A percentile compares a stretch with the other conserved stretches of the same genome.
Evolutionary conservation across 30 jellyfish, hydroid and myxozoan species (phyloP).

Genomic region (Cassiopea andromeda): DNA sequence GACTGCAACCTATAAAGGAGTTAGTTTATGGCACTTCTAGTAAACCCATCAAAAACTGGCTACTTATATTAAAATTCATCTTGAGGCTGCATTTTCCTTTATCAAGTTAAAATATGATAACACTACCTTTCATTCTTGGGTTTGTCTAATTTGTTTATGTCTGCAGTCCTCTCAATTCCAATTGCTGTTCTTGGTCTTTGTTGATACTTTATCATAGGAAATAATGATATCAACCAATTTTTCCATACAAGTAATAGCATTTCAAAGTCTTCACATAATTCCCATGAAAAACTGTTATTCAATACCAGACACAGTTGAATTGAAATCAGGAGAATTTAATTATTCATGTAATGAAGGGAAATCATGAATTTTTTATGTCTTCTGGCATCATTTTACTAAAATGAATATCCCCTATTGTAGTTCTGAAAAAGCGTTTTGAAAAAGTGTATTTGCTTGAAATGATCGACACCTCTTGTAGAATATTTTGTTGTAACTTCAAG

Average conservation of each 20-base stretch:
- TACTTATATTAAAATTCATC: no score
- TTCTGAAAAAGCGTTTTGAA: no score
- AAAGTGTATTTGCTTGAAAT: no score
- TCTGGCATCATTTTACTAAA: not conserved
- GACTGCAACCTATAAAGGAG: no score
- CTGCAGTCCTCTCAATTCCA: slow-evolving; percentile 35
- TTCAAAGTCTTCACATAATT: no score
- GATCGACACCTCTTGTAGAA: no score
- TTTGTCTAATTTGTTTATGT: not conserved
- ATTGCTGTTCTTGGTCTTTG: slow-evolving; percentile 66
- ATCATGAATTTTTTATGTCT: not conserved
- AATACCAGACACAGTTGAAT: no score
- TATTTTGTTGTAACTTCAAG: no score
- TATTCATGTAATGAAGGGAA: not conserved
- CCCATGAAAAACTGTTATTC: no score
- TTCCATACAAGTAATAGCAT: no score
- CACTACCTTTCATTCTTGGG: slow-evolving; percentile 38
- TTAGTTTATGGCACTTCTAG: no score
- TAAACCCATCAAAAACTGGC: no score
- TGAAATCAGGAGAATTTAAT: not conserved
- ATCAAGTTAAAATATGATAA: not conserved
- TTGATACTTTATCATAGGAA: slow-evolving; percentile 15
- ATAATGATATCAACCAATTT: not conserved
- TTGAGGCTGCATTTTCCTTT: not conserved
- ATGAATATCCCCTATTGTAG: not conserved